Conservation (phyloP, 2,888 invertebrate species). For the Protula sp. region DNA sequence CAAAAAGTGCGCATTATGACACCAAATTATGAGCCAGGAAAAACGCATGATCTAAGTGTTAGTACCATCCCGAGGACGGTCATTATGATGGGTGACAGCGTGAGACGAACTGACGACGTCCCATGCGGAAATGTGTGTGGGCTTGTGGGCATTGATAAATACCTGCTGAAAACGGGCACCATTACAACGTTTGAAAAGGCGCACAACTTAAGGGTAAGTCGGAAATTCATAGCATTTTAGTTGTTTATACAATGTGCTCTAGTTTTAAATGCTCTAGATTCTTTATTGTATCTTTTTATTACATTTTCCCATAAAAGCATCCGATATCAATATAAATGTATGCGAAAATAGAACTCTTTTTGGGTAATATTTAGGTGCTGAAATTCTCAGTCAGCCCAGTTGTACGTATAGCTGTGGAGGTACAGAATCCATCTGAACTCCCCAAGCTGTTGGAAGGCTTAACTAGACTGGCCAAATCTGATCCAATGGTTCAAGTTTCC, state of each 20-base stretch:
- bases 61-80: conserved; percentile 10
- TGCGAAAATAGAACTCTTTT: too few relatives aligned
- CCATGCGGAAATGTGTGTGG: conserved; percentile 27
- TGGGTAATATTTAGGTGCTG: too few relatives aligned
- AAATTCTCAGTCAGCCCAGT: conserved; percentile 25
- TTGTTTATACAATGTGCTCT: neutral
- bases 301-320: too few relatives aligned
- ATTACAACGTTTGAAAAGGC: conserved; percentile 22
- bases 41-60: conserved; percentile 1
- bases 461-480: conserved; percentile 21
- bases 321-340: too few relatives aligned
- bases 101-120: conserved; percentile 13
- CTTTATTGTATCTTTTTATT: neutral
- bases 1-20: conserved; percentile 19
- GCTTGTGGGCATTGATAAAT: conserved; percentile 26
- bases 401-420: conserved; percentile 24
- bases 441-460: conserved; percentile 25
- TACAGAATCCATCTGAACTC: conserved; percentile 17
- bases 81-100: conserved; percentile 22
- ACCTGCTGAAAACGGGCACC: conserved; percentile 23
- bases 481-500: conserved; percentile 23
- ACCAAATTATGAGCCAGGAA: conserved; percentile 19
- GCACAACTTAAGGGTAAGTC: conserved; percentile 17
- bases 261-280: neutral
- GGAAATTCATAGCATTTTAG: too few relatives aligned